A percentile compares a stretch with the other conserved stretches of the same genome.
These are phyloP conservation scores for Sebastes elongatus DNA, from an alignment of 2,797 vertebrate genomes.

Conservation along the genomic window DNA sequence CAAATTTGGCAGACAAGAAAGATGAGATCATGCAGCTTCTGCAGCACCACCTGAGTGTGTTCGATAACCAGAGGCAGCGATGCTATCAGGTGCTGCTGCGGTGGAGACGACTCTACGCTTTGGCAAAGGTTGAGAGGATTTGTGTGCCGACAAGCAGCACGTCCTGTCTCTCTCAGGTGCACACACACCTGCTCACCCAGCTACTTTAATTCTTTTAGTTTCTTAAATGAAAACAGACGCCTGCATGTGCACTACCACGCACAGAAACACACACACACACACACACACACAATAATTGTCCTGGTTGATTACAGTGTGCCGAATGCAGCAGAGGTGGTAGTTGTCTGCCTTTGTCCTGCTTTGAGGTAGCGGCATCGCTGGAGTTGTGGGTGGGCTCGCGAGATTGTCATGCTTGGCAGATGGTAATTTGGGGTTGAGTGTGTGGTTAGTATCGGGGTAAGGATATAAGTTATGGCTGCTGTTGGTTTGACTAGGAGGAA, in stretches of 20 bases:
- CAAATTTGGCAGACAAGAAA: slow-evolving; percentile 19
- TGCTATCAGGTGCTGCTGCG: slow-evolving; percentile 39
- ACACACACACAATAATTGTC: slow-evolving; percentile 55
- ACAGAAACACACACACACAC: neutral
- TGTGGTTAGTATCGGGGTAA: slow-evolving; percentile 78
- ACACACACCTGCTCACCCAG: slow-evolving; percentile 59
- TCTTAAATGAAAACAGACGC: slow-evolving; percentile 33
- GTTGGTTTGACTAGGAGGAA: slow-evolving; percentile 62
- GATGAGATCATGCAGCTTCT: slow-evolving; percentile 48
- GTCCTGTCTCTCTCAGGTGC: slow-evolving; percentile 22
- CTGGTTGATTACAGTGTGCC: slow-evolving; percentile 75
- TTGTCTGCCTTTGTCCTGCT: slow-evolving; percentile 70
- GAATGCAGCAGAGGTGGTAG: slow-evolving; percentile 69
- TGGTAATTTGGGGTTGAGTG: slow-evolving; percentile 79
- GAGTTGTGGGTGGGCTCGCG: slow-evolving; percentile 79
- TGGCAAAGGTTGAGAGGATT: slow-evolving; percentile 56
- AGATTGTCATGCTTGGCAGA: slow-evolving; percentile 73
- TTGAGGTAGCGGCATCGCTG: slow-evolving; percentile 62
- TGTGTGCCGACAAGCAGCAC: slow-evolving; percentile 17
- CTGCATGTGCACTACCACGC: neutral
- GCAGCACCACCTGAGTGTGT: neutral
- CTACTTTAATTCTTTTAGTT: slow-evolving; percentile 42
- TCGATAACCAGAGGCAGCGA: slow-evolving; percentile 49
- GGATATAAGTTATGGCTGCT: slow-evolving; percentile 72
- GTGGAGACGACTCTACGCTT: slow-evolving; percentile 34